phyloP scores from a whole-genome alignment of 1,140 invertebrate species.

The Drosophila truncata region DNA sequence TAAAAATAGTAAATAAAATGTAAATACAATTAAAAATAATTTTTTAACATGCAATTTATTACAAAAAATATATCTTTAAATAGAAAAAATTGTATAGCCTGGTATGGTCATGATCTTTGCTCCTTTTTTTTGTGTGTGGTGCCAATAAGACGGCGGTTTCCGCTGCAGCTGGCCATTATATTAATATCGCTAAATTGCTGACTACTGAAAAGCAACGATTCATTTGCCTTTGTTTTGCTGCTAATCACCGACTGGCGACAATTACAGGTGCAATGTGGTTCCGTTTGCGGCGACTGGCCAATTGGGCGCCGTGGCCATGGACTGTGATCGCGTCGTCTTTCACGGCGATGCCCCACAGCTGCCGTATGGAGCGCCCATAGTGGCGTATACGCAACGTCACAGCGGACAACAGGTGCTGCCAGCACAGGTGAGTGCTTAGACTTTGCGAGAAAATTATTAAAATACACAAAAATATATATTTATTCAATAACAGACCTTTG shows the following conservation, averaged over 20 bases:
- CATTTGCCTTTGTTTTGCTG: conserved; percentile 52
- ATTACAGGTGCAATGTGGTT: conserved; percentile 85
- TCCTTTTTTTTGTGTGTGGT: background rate
- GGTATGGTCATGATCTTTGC: background rate
- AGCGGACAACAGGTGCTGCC: conserved; percentile 93
- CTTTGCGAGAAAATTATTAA: background rate
- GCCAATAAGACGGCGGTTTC: conserved; percentile 32
- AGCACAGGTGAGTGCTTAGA: conserved; percentile 87
- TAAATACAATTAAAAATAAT: background rate
- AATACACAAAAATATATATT: background rate
- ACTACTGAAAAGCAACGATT: conserved; percentile 24
- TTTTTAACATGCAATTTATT: background rate
- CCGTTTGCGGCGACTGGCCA: conserved; percentile 83
- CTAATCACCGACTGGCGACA: conserved; percentile 66
- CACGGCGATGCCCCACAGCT: conserved; percentile 90
- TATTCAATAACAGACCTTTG: conserved; percentile 86
- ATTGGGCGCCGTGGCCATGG: conserved; percentile 86
- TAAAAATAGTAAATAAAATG: no score
- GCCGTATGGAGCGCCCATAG: conserved; percentile 91
- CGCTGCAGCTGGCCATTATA: conserved; percentile 60
- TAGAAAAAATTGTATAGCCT: background rate
- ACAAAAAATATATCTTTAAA: background rate
- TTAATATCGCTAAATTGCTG: conserved; percentile 69
- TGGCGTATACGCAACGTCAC: conserved; percentile 91
- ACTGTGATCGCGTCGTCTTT: conserved; percentile 94